Conservation (phyloP, 2,113 vertebrate genomes). For the Dipodomys stephensi region DNA sequence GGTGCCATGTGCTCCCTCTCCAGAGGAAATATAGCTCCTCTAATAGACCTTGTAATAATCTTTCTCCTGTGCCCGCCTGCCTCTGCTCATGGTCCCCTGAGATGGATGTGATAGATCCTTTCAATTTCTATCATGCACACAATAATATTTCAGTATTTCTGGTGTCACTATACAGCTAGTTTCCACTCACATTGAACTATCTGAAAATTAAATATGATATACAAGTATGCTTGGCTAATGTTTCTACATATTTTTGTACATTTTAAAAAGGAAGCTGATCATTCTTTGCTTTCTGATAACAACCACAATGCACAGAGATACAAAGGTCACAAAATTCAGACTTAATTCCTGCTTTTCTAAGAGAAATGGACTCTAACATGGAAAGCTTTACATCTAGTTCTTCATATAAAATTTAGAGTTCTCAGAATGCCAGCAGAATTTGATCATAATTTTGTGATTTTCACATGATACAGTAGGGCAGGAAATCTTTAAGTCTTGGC, state of each 20-base stretch:
- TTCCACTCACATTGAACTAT: neutral
- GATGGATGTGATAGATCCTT: no score
- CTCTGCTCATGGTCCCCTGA: no score
- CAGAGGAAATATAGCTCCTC: no score
- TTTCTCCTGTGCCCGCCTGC: no score
- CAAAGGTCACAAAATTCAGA: neutral
- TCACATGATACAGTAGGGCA: neutral
- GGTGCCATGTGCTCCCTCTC: no score
- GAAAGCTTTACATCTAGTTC: neutral
- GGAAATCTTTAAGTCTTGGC: neutral
- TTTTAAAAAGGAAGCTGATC: neutral
- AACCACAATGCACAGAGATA: neutral
- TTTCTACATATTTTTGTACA: neutral
- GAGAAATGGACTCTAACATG: neutral
- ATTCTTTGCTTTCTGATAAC: neutral
- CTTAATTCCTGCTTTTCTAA: neutral
- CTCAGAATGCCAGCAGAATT: neutral
- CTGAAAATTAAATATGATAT: neutral
- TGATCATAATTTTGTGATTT: neutral
- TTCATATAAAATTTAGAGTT: neutral
- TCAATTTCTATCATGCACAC: neutral
- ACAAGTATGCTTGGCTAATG: neutral
- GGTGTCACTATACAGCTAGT: neutral
- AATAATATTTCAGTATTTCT: neutral
- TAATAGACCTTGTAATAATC: no score